Evolutionary conservation across 1,140 invertebrate species (phyloP), one percentile per base, ranked within the genome.

Genomic region (Drosophila prosaltans): DNA sequence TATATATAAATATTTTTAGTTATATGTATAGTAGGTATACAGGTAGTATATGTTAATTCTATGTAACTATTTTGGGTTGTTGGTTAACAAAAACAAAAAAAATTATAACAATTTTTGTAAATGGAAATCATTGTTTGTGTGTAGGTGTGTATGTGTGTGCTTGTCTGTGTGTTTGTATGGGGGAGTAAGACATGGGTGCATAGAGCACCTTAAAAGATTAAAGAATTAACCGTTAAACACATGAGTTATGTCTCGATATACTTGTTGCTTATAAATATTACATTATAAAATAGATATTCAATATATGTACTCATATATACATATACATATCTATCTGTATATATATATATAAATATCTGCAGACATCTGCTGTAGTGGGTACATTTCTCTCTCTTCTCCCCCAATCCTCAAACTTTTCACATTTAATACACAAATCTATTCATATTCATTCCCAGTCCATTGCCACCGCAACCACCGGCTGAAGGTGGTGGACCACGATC

Each of bases 371-470:
- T 69, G 39, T 59, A 43, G 51, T 51, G 45, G 45, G 45, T 51
- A 10, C 39, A 40, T 26, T 4, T 63, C 8, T 57, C 24, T 26
- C 10, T 63, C 8, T 57, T 16, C 39, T 5, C 9, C 26, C 11
- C 24, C 48, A 54, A 55, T 61, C 10, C 2, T 21, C 6, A 40
- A 28, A 41, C 21, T 16, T 16, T 16, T n/a, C 28, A 32, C 69
- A 6, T 26, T 88, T 75, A 89, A 59, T 74, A 89, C 6, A 92
- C 86, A 61, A 92, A 92, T n/a, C 91, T 81, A 81, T 92, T 92
- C 16, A 89, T 63, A 65, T 91, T 91, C 72, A 86, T 85, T 69
- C 74, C 82, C 61, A 92, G 57, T 10, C 78, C 81, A 45, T 92
- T 92, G 61, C 83, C 77, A 36, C 91, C 91, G 65, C 91, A 92